Percentiles rank a stretch among this genome's conserved stretches.
phyloP scores from a whole-genome alignment of 2,797 vertebrate genomes.

The Atherinosoma microstoma region DNA sequence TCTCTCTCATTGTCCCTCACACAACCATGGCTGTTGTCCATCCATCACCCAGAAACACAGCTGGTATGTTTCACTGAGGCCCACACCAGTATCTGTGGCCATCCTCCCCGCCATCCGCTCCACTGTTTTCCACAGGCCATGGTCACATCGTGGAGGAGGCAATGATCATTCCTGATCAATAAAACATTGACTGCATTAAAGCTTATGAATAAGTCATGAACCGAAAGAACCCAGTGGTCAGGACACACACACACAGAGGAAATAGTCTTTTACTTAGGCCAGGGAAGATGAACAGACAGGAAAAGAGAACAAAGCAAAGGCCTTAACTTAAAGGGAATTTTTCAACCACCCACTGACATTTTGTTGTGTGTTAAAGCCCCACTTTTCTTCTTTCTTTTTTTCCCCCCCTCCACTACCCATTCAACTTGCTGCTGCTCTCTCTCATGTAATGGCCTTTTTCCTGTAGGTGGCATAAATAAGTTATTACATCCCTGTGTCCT shows the following conservation, averaged over 20 bases:
- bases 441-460: conserved; percentile 63
- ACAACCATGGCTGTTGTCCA: conserved; percentile 37
- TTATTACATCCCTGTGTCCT: conserved; percentile 71
- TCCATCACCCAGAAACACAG: conserved; percentile 48
- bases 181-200: conserved; percentile 81
- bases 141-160: conserved; percentile 70
- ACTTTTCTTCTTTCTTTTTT: conserved; percentile 38
- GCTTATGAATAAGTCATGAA: conserved; percentile 80
- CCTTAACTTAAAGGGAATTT: conserved; percentile 60
- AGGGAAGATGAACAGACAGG: conserved; percentile 53
- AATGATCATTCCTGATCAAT: conserved; percentile 79
- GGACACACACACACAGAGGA: conserved; percentile 29
- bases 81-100: neutral
- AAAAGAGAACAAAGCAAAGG: conserved; percentile 57
- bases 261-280: conserved; percentile 61
- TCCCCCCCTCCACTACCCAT: neutral
- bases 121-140: conserved; percentile 47
- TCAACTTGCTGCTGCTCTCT: conserved; percentile 8
- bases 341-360: conserved; percentile 66
- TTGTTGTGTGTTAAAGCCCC: conserved; percentile 52
- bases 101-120: conserved; percentile 27
- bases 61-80: conserved; percentile 2
- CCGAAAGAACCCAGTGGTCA: conserved; percentile 55
- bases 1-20: conserved; percentile 14
- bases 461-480: conserved; percentile 71